Base-by-base conservation (phyloP, 1,140 invertebrate genomes). In the Drepana arcuata region DNA sequence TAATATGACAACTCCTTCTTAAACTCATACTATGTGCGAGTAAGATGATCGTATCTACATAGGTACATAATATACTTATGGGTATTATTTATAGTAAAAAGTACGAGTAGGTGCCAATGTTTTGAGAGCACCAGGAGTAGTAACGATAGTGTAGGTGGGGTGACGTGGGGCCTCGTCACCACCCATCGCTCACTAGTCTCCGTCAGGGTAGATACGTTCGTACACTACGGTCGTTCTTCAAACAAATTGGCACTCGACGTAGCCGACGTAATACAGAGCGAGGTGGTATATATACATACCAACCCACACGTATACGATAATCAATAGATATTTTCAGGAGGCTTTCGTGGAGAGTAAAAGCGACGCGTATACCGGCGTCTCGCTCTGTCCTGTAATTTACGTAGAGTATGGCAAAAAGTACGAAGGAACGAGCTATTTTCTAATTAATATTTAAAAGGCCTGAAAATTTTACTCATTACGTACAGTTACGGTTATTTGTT, bases 271-370 rank as follows among this genome's bases (percentile, higher is more conserved):
- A 64, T 63, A 69, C 70, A 64, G 67, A 68, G 67, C 70, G 70
- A 77, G 64, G 62, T 63, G 51, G 54, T 40, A 35, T 41, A 38
- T 81, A 73, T 80, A 80, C 61, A 45, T 67, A 72, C 73, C 58
- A 51, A 70, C 66, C 48, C 37, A 48, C 54, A 66, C 58, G 62
- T 75, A 74, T 77, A 77, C 73, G 68, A 73, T 78, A 81, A 81
- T 81, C 77, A 81, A 81, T 81, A 81, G 73, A 81, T 81, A 81
- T 81, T 81, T 81, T 81, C 77, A 81, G 73, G 68, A 81, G 77
- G 77, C 73, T 81, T 78, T 81, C 65, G 72, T 67, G 58, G 65
- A 66, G 71, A 45, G 71, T 52, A 68, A 69, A 51, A 49, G 63
- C 59, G 69, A 74, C 40, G 38, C 28, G 48, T 37, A 69, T 73